phyloP scores from a whole-genome alignment of 2,113 vertebrate species.

The Toxostoma redivivum region DNA sequence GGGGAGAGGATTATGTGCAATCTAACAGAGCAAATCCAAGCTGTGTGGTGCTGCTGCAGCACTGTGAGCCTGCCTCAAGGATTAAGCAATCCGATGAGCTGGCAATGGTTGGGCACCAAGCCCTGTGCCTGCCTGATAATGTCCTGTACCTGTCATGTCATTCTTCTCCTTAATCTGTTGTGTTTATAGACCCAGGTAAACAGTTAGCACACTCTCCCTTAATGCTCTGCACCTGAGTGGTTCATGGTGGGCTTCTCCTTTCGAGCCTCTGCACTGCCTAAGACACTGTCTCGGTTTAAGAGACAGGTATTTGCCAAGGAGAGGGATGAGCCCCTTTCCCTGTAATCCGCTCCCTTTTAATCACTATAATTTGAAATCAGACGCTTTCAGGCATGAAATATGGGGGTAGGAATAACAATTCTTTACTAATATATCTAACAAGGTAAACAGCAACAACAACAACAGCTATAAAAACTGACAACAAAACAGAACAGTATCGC shows the following conservation, averaged over 20 bases:
- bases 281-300: no score
- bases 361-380: no score
- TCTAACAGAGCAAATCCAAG: neutral
- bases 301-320: no score
- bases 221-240: neutral
- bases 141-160: neutral
- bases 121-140: neutral
- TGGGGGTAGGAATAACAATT: no score
- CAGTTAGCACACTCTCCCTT: neutral
- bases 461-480: no score
- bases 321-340: no score
- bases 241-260: neutral
- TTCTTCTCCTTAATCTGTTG: neutral
- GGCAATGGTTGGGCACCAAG: neutral
- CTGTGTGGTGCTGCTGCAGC: neutral
- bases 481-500: no score
- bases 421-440: no score
- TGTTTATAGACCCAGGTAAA: neutral
- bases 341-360: no score
- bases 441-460: no score
- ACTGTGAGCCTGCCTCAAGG: neutral
- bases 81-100: accelerated
- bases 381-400: no score
- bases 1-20: neutral
- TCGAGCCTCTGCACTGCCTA: neutral